These are phyloP conservation scores for Sminthurinus aureus DNA, from an alignment of 2,888 invertebrate genomes.

Conservation along the genomic window DNA sequence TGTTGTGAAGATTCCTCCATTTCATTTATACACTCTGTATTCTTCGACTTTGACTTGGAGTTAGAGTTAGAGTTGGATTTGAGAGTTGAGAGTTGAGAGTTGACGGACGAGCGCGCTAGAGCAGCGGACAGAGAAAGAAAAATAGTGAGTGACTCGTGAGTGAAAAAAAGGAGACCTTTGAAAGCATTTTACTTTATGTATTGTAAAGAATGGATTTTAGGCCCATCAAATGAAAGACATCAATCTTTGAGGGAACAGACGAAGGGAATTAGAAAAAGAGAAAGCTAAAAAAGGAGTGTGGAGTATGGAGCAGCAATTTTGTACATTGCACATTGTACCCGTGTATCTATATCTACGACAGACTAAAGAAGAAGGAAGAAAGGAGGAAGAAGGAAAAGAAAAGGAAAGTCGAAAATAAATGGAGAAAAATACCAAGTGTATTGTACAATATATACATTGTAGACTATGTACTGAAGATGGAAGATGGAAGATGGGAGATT, in stretches of 20 bases:
- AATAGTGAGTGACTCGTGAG: background rate
- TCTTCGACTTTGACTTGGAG: no score
- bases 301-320: no score
- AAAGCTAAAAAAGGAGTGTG: background rate
- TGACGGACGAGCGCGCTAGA: background rate
- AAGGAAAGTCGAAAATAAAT: slow-evolving; percentile 18
- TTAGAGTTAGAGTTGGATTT: background rate
- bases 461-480: no score
- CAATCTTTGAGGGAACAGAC: slow-evolving; percentile 38
- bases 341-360: no score
- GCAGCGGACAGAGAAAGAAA: background rate
- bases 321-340: no score
- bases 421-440: background rate
- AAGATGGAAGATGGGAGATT: no score
- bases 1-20: no score
- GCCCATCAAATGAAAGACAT: slow-evolving; percentile 48
- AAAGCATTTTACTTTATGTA: slow-evolving; percentile 33
- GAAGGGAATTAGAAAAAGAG: slow-evolving; percentile 3
- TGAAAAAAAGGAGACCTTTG: background rate
- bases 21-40: no score
- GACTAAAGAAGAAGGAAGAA: background rate
- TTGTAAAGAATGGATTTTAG: slow-evolving; percentile 44
- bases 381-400: background rate
- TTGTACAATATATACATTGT: no score
- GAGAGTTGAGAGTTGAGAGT: background rate